Percentiles rank a stretch among this genome's conserved stretches.
phyloP scores from a whole-genome alignment of 2,797 vertebrate species.

The Enteromius trimaculatus region DNA sequence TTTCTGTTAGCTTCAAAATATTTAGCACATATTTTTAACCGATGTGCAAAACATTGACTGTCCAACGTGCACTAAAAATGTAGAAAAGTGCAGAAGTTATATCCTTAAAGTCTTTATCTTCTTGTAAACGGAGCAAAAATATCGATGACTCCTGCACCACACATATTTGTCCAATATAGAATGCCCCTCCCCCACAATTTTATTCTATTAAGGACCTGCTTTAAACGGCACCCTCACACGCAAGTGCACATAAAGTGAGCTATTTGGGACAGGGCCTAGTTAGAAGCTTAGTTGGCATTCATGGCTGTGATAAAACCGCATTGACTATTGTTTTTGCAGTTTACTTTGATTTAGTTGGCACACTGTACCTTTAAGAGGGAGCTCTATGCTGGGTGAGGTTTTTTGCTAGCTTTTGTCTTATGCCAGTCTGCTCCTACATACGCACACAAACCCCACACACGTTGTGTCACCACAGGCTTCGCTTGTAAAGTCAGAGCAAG shows the following conservation, averaged over 20 bases:
- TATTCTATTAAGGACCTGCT: not conserved
- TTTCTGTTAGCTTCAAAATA: not conserved
- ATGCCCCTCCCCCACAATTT: not conserved
- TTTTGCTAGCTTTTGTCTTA: not conserved
- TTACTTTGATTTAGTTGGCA: not conserved
- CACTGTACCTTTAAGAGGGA: not conserved
- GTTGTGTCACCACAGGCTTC: constrained; percentile 60
- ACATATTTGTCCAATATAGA: not conserved
- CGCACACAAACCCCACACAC: constrained; percentile 32
- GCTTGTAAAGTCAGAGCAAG: constrained; percentile 73
- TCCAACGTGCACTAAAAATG: not conserved
- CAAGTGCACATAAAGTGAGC: no score
- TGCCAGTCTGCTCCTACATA: constrained; percentile 21
- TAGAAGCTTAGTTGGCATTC: not conserved
- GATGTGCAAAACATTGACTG: no score
- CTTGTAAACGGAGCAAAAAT: not conserved
- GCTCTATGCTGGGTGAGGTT: not conserved
- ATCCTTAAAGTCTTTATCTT: not conserved
- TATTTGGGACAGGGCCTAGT: no score
- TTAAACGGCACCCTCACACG: no score
- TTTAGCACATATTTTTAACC: not conserved
- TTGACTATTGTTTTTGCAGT: not conserved
- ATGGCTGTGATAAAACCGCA: not conserved
- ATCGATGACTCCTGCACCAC: not conserved
- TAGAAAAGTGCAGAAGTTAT: not conserved